phyloP scores from a whole-genome alignment of 2,888 invertebrate genomes.

The Heteromyza rotundicornis region DNA sequence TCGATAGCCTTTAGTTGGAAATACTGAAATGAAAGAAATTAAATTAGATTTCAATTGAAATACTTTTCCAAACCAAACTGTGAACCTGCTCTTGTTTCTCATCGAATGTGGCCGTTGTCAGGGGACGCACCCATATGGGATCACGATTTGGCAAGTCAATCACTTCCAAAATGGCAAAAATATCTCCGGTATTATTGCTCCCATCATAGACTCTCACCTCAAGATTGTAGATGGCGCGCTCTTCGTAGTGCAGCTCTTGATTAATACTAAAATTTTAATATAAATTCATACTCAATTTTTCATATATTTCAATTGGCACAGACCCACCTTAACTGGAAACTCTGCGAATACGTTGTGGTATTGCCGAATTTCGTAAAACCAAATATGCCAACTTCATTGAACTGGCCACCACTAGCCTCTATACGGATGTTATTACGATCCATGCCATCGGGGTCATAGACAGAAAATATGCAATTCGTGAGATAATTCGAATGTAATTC shows the following conservation, averaged over 20 bases:
- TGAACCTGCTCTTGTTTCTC: constrained; percentile 64
- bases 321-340: constrained; percentile 61
- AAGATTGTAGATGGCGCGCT: constrained; percentile 66
- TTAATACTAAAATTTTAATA: constrained; percentile 24
- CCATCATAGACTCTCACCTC: constrained; percentile 66
- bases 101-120: constrained; percentile 66
- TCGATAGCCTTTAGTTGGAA: constrained; percentile 68
- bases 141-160: constrained; percentile 67
- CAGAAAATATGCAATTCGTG: constrained; percentile 52
- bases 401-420: constrained; percentile 57
- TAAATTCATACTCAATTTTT: not conserved
- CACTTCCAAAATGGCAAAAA: constrained; percentile 66
- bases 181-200: constrained; percentile 45
- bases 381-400: constrained; percentile 62
- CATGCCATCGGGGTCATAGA: constrained; percentile 44
- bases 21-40: constrained; percentile 31
- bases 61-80: too few species aligned
- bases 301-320: not conserved
- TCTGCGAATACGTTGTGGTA: constrained; percentile 40
- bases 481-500: constrained; percentile 50
- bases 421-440: constrained; percentile 62
- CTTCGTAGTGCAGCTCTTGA: constrained; percentile 62
- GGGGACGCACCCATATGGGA: constrained; percentile 68
- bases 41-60: too few species aligned
- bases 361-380: constrained; percentile 51